Evolutionary conservation across 2,113 vertebrate genomes (phyloP).

Genomic region (Triplophysa dalaica): DNA sequence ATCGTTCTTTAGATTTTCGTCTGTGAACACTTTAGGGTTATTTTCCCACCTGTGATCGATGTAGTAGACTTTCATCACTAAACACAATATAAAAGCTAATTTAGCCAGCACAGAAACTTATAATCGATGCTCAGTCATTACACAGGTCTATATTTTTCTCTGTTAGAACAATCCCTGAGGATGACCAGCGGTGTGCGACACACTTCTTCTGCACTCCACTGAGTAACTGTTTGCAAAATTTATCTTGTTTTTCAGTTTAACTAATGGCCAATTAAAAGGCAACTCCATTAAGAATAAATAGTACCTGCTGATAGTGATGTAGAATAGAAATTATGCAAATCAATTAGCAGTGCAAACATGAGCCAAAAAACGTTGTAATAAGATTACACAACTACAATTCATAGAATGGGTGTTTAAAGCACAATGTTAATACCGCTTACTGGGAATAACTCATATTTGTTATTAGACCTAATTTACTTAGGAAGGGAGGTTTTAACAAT

Average conservation of each 20-base stretch:
- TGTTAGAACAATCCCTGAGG: neutral
- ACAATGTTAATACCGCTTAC: too few relatives aligned
- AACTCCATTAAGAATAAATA: too few relatives aligned
- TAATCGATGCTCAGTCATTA: slow-evolving; percentile 26
- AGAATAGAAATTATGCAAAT: too few relatives aligned
- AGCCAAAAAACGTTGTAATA: neutral
- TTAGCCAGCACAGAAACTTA: slow-evolving; percentile 2
- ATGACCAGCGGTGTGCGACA: neutral
- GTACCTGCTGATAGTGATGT: too few relatives aligned
- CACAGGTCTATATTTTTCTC: slow-evolving; percentile 13
- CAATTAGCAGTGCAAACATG: too few relatives aligned
- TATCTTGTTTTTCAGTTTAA: slow-evolving; percentile 6
- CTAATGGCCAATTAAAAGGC: slow-evolving; percentile 37
- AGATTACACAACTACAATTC: too few relatives aligned
- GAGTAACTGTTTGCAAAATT: slow-evolving; percentile 1
- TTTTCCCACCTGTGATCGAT: neutral
- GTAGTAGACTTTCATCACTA: neutral
- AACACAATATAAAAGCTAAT: slow-evolving; percentile 25
- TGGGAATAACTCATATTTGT: too few relatives aligned
- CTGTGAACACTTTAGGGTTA: too few relatives aligned
- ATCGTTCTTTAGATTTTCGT: slow-evolving; percentile 32
- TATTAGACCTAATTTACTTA: too few relatives aligned
- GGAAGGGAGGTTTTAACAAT: too few relatives aligned
- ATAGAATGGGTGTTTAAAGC: too few relatives aligned
- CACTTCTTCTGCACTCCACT: neutral